A percentile compares a stretch with the other conserved stretches of the same genome.
Conservation (phyloP, 2,113 vertebrate species). For the Laterallus jamaicensis region DNA sequence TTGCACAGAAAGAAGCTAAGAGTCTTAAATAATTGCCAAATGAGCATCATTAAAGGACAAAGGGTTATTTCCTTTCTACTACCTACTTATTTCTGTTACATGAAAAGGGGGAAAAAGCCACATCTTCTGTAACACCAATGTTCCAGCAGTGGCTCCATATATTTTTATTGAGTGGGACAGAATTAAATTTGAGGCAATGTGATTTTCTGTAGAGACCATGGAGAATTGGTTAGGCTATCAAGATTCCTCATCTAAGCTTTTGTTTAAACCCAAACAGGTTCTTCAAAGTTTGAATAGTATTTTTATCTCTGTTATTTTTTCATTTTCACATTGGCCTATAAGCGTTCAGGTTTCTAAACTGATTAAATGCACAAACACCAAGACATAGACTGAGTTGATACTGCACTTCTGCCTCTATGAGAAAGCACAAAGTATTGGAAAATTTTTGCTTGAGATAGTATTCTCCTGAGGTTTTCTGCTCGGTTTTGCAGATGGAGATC, state of each 20-base stretch:
- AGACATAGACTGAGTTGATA: neutral
- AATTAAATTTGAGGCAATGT: neutral
- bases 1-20: neutral
- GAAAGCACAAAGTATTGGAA: neutral
- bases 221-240: neutral
- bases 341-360: neutral
- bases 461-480: neutral
- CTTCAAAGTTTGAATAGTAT: neutral
- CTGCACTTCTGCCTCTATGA: neutral
- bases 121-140: neutral
- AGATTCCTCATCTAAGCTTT: neutral
- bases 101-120: neutral
- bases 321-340: neutral
- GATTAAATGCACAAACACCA: neutral
- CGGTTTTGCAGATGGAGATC: neutral
- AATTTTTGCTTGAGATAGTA: neutral
- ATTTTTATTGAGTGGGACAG: neutral
- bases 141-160: neutral
- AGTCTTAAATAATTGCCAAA: neutral
- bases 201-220: neutral
- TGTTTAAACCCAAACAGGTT: neutral
- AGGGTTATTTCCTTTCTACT: neutral
- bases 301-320: neutral
- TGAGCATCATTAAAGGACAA: neutral
- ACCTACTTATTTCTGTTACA: neutral